Evolutionary conservation across 2,888 invertebrate species (phyloP), one percentile per base, ranked within the genome.

Genomic region (Amphipoea lucens): DNA sequence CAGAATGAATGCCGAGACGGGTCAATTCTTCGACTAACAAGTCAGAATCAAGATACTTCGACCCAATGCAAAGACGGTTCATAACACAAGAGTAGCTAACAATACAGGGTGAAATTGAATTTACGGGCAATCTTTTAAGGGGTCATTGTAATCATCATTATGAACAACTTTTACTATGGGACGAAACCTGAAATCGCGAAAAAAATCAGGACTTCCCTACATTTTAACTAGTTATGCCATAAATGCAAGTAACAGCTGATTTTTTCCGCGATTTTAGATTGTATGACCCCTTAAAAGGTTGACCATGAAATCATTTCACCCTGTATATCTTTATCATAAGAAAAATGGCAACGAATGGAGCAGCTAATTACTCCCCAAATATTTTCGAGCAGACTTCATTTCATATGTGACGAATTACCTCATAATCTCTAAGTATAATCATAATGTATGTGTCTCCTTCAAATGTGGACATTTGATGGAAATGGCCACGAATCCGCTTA

Each of bases 401-500:
- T 78, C 40, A 29, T 67, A 4, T 4, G 7, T 83, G 67, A 69
- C 74, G 23, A 76, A 85, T 72, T 86, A 74, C 36, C 29, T 79
- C 84, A 79, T 87, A 85, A 88, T 89, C 82, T 83, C 54, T 20
- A 66, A 70, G 40, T 65, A 40, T 65, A 40, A 81, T 87, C 74
- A 86, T 88, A 87, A 87, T 87, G 78, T 85, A 89, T 82, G 86
- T 86, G 88, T 88, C 88, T 84, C 81, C 82, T 79, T 92, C 92
- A 93, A 95, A 95, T 92, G 94, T 92, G 94, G 92, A 94, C 94
- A 90, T 94, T 95, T 94, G 92, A 94, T 88, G 92, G 91, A 93
- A 96, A 94, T 95, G 93, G 92, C 93, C 93, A 90, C 91, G 93
- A 95, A 96, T 95, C 96, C 96, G 93, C 96, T 96, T 96, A 96